phyloP scores from a whole-genome alignment of 2,113 vertebrate species.

The Prolemur simus region DNA sequence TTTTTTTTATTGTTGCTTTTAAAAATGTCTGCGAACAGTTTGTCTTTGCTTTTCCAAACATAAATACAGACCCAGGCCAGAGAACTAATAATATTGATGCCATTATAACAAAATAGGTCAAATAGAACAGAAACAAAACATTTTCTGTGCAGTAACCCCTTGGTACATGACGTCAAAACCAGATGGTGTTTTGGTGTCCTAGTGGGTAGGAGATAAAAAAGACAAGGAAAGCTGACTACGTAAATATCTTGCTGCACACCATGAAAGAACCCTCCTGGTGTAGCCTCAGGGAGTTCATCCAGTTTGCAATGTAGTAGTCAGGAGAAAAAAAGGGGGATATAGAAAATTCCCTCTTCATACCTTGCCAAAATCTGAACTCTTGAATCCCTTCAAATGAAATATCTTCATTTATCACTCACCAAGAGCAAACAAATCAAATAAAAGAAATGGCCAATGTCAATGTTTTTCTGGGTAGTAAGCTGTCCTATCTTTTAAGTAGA shows the following conservation, averaged over 20 bases:
- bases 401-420: not conserved
- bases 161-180: slow-evolving; percentile 51
- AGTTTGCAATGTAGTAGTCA: not conserved
- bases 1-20: slow-evolving; percentile 7
- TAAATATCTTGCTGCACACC: not conserved
- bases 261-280: not conserved
- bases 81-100: slow-evolving; percentile 50
- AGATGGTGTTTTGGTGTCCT: slow-evolving; percentile 30
- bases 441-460: not conserved
- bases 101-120: slow-evolving; percentile 63
- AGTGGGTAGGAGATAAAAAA: not conserved
- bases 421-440: slow-evolving; percentile 11
- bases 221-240: not conserved
- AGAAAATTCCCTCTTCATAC: not conserved
- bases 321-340: not conserved
- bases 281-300: not conserved
- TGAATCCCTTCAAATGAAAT: not conserved
- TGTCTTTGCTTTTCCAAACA: slow-evolving; percentile 52
- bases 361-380: slow-evolving; percentile 15
- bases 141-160: not conserved
- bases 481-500: not conserved
- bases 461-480: not conserved
- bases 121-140: slow-evolving; percentile 55
- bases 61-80: slow-evolving; percentile 34
- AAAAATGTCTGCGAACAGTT: not conserved